Evolutionary conservation across 1,140 invertebrate species (phyloP).

Genomic region (Subanguina moxae): DNA sequence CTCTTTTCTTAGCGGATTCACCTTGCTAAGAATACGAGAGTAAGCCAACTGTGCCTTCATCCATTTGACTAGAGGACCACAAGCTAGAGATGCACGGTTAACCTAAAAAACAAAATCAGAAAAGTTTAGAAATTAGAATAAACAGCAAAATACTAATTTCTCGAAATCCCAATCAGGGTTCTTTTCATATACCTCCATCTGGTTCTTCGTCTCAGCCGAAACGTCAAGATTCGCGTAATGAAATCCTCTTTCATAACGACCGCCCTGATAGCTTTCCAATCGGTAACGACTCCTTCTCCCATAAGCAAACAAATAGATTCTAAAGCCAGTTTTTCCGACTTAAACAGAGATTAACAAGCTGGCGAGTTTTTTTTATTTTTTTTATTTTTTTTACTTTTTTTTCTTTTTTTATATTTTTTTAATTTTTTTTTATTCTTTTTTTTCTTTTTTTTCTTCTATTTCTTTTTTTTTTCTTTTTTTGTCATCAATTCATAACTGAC

Average conservation of each 20-base stretch:
- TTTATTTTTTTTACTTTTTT: no score
- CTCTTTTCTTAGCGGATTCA: slow-evolving; percentile 92
- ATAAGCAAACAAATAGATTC: slow-evolving; percentile 97
- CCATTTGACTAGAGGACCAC: slow-evolving; percentile 99
- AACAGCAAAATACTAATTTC: slow-evolving; percentile 64
- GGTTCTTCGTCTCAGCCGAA: slow-evolving; percentile 70
- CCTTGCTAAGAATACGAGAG: slow-evolving; percentile 95
- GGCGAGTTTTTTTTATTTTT: no score
- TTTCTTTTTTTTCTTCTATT: no score
- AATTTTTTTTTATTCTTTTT: no score
- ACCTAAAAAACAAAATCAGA: slow-evolving; percentile 63
- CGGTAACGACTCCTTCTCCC: slow-evolving; percentile 79
- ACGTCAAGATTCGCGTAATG: slow-evolving; percentile 98
- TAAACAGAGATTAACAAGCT: slow-evolving; percentile 1
- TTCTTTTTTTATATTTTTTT: no score
- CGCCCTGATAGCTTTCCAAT: slow-evolving; percentile 95
- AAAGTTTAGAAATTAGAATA: background rate
- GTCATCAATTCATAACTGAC: no score
- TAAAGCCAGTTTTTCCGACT: slow-evolving; percentile 86
- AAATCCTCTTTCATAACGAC: slow-evolving; percentile 99
- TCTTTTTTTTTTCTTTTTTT: no score
- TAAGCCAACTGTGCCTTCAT: slow-evolving; percentile 96
- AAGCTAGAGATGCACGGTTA: slow-evolving; percentile 95
- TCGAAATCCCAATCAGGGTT: slow-evolving; percentile 99
- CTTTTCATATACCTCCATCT: slow-evolving; percentile 59